Base-by-base conservation (phyloP, 2,797 vertebrate species). In the Chrysocyon brachyurus region DNA sequence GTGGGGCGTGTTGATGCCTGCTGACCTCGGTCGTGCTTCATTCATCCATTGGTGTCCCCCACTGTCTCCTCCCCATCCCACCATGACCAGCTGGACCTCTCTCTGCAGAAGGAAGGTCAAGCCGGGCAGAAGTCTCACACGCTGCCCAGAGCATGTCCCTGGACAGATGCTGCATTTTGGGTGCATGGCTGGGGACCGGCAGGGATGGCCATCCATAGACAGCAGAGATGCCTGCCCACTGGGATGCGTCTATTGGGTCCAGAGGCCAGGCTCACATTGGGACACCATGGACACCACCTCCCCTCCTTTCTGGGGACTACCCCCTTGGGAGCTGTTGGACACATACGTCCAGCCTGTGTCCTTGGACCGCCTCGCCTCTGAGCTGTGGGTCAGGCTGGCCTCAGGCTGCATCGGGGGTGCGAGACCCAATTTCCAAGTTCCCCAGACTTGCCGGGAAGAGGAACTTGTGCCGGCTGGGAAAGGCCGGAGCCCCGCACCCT, bases 141-240 rank as follows among this genome's bases (percentile, higher is more conserved):
- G 2, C 5, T 6, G 56, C 22, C 8, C 4, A 46, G 19, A 9
- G 57, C 0, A 0, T 1, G 12, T 1, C 52, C 57, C 0, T 0
- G 14, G 63, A n/a, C 22, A 57, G 59, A 3, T 5, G 1, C 17
- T 3, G 26, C 4, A 0, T 22, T 63, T 52, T 7, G 56, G 72
- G 56, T 1, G 0, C 3, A 1, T 0, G 12, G 73, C 12, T 7
- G 3, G 57, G 56, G n/a, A 31, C 6, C 14, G 0, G n/a, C 28
- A 9, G 10, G 0, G 4, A 22, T 0, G 36, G 56, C 36, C 6
- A 0, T 16, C 0, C 1, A 40, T 0, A 5, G 54, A 31, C n/a
- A 6, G 78, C 72, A 12, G 66, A 15, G 59, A 5, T 0, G 26
- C 10, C 33, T 28, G 22, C n/a, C 24, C 0, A 0, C 17, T 1